Conservation (phyloP, 2,888 invertebrate species). For the Cryptus armator region DNA sequence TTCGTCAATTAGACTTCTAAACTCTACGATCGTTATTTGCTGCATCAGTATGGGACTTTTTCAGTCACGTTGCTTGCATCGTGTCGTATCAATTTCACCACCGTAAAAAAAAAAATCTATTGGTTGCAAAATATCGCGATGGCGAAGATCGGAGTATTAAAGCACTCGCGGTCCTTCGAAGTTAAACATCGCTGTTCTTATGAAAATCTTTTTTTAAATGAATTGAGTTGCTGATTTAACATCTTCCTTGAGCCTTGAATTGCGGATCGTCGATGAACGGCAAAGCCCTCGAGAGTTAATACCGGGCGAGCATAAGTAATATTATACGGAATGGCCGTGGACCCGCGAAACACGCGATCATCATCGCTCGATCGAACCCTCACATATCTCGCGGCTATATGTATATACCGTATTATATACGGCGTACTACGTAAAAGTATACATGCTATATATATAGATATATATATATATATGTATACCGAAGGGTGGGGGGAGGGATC, state of each 20-base stretch:
- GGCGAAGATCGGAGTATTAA: neutral
- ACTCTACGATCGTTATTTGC: neutral
- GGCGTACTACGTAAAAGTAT: neutral
- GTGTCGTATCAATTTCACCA: neutral
- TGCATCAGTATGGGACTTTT: neutral
- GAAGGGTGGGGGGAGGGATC: constrained; percentile 1
- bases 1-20: neutral
- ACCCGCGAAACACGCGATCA: constrained; percentile 61
- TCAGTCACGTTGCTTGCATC: neutral
- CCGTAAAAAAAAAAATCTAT: neutral
- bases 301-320: constrained; percentile 36
- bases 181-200: neutral
- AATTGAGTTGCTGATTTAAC: constrained; percentile 22
- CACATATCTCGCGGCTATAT: constrained; percentile 61
- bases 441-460: neutral
- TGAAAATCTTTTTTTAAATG: constrained; percentile 2
- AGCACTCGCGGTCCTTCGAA: neutral
- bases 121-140: neutral
- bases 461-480: neutral
- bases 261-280: neutral
- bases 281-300: constrained; percentile 11
- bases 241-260: neutral
- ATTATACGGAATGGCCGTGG: constrained; percentile 45
- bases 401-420: constrained; percentile 41
- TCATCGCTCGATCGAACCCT: constrained; percentile 49